Evolutionary conservation across 2,797 vertebrate species (phyloP).

Genomic region (Sebastolobus alascanus): DNA sequence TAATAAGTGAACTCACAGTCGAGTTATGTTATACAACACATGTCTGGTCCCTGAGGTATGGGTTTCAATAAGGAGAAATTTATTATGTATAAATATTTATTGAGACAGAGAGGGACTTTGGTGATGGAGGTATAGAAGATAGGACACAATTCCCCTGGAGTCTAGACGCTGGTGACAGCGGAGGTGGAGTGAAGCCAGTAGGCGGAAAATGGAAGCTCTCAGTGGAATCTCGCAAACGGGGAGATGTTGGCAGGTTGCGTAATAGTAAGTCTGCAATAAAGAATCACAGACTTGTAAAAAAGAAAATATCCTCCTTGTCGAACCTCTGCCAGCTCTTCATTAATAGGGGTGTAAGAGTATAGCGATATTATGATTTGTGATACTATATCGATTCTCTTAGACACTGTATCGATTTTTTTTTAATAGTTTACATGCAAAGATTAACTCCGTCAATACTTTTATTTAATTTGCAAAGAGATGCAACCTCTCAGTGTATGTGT

Average conservation of each 20-base stretch:
- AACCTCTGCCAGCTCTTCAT: background rate
- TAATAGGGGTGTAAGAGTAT: background rate
- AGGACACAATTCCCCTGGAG: background rate
- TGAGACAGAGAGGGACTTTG: background rate
- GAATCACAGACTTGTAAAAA: background rate
- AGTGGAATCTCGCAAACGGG: background rate
- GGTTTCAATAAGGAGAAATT: background rate
- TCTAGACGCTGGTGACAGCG: background rate
- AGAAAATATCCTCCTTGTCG: background rate
- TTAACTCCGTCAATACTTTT: too few relatives aligned
- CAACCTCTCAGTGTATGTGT: too few relatives aligned
- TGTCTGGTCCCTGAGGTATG: background rate
- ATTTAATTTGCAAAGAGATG: too few relatives aligned
- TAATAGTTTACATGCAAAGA: too few relatives aligned
- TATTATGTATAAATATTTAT: background rate
- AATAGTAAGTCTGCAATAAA: background rate
- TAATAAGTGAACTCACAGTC: constrained; percentile 17
- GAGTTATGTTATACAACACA: constrained; percentile 9
- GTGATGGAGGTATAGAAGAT: background rate
- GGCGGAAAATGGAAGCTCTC: constrained; percentile 23
- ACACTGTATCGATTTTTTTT: too few relatives aligned
- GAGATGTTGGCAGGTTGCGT: background rate
- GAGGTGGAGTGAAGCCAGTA: constrained; percentile 16
- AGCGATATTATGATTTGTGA: too few relatives aligned
- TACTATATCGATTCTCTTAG: too few relatives aligned